Base-by-base conservation (phyloP, 2,113 vertebrate genomes). In the Ifrita kowaldi region DNA sequence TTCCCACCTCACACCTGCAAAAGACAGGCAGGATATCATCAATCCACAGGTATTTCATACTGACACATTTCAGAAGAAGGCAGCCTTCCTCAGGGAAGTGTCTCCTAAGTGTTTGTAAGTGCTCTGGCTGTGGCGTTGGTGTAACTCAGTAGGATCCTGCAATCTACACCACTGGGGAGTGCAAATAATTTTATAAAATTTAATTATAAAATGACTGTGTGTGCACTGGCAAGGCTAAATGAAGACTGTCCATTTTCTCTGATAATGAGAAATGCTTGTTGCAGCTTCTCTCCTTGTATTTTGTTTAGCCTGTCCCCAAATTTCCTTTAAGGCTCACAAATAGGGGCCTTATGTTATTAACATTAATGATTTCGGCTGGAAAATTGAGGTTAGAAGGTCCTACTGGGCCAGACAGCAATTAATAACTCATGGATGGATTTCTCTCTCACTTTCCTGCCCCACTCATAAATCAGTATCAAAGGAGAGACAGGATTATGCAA, bases 1-100 rank as follows among this genome's bases (percentile, higher is more conserved):
- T 97, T 99, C 99, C 99, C 99, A 99, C 77, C 98, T 97, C 3
- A 98, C 98, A 97, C 98, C 98, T 98, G 98, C 74, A 97, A 97
- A 82, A 97, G 96, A 98, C 92, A 96, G 65, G 87, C 44, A 84
- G 78, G 23, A 80, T 3, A 90, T 65, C 50, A 75, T 92, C 11
- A 97, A 90, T 94, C 60, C 52, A 52, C 70, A 69, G 0, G 22
- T 17, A 84, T 50, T 55, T 37, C 52, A 42, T 2, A 39, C 8
- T 1, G 46, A 26, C 4, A 20, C 10, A 2, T 46, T 67, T 47
- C 86, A 94, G 89, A 75, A 91, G 73, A 24, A 23, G 49, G 32
- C 4, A 84, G 56, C 73, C 70, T 94, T 68, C 73, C 94, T 92
- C 50, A 8, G 21, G 62, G 37, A 55, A 73, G 22, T 26, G 52